Evolutionary conservation across 1,140 invertebrate genomes (phyloP).

Genomic region (Neodiprion fabricii): DNA sequence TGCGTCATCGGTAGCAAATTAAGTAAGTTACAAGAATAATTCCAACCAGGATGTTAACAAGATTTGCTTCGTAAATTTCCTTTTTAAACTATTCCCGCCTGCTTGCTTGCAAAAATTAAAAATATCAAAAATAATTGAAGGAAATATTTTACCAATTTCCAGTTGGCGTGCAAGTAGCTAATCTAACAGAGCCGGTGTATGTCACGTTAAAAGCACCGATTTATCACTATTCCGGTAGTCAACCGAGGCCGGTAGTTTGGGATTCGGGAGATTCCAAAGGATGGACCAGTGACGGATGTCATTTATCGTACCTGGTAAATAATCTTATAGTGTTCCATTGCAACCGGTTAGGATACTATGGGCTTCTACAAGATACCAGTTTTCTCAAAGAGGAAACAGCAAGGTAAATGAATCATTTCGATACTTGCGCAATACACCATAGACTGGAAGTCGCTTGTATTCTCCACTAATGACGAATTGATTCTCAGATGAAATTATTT

Average conservation of each 20-base stretch:
- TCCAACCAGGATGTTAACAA: background rate
- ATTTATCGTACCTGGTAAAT: conserved; percentile 65
- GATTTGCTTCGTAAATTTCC: conserved; percentile 9
- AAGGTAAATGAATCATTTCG: conserved; percentile 1
- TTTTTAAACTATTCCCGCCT: conserved; percentile 17
- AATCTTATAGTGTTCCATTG: conserved; percentile 81
- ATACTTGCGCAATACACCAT: background rate
- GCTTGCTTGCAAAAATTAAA: too few species aligned
- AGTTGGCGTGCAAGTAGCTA: conserved; percentile 62
- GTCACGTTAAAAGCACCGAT: conserved; percentile 67
- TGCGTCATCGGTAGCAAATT: conserved; percentile 71
- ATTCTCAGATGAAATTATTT: too few species aligned
- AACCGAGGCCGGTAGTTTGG: conserved; percentile 73
- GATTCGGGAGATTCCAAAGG: conserved; percentile 69
- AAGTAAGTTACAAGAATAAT: conserved; percentile 49
- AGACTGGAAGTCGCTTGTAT: conserved; percentile 9
- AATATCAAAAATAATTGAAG: background rate
- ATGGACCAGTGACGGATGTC: conserved; percentile 76
- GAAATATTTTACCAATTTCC: conserved; percentile 34
- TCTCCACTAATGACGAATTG: too few species aligned
- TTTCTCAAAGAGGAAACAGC: conserved; percentile 42
- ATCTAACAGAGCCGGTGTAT: conserved; percentile 72
- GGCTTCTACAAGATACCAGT: conserved; percentile 74
- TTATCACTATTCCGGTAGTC: conserved; percentile 57
- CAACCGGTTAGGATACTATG: conserved; percentile 81